phyloP scores from a whole-genome alignment of 2,113 vertebrate species.

The Mus spicilegus region DNA sequence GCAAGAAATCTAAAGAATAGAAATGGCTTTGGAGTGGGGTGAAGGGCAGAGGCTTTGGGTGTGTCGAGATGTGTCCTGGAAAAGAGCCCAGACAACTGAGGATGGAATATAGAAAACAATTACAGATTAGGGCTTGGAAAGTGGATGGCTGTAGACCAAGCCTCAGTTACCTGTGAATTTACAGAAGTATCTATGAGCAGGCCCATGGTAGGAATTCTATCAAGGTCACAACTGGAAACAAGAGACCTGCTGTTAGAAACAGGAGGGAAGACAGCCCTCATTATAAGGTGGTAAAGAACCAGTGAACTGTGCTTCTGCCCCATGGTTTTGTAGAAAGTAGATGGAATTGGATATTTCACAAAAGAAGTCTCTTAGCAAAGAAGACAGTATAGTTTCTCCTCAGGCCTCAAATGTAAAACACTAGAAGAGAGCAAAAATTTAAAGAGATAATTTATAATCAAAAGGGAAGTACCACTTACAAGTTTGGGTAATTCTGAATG shows the following conservation, averaged over 20 bases:
- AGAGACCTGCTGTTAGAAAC: neutral
- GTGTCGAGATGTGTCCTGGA: neutral
- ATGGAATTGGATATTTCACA: constrained; percentile 5
- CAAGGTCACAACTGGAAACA: neutral
- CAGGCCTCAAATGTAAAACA: neutral
- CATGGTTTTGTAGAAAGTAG: neutral
- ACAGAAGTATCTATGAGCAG: neutral
- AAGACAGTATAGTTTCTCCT: neutral
- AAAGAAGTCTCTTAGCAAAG: neutral
- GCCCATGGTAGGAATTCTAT: neutral
- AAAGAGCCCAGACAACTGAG: neutral
- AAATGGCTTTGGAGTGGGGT: neutral
- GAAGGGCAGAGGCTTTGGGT: too few relatives aligned
- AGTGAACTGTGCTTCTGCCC: neutral
- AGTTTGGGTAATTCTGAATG: neutral
- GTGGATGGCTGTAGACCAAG: neutral
- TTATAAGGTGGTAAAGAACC: neutral
- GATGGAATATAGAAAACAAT: neutral
- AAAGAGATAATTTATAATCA: neutral
- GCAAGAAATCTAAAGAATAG: neutral
- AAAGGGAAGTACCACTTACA: neutral
- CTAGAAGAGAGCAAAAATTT: neutral
- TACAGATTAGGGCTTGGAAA: neutral
- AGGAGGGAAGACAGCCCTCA: neutral
- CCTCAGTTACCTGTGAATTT: neutral